Percentiles rank a stretch among this genome's conserved stretches.
phyloP scores from a whole-genome alignment of 2,888 invertebrate species.

The Brachyptera risi region DNA sequence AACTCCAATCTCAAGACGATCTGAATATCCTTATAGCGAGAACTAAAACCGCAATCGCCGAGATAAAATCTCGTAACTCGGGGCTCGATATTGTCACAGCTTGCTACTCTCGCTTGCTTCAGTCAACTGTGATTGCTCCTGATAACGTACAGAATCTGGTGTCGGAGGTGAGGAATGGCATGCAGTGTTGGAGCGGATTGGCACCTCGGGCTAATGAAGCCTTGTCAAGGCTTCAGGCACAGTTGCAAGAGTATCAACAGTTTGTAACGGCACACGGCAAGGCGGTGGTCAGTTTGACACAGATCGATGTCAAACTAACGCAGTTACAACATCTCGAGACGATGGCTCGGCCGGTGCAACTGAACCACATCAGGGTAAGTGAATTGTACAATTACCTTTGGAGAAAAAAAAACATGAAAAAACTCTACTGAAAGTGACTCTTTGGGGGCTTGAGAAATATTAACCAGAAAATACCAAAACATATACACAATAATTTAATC shows the following conservation, averaged over 20 bases:
- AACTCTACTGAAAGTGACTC: too few species aligned
- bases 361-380: too few species aligned
- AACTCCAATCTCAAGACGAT: slow-evolving; percentile 17
- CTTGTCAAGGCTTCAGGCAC: slow-evolving; percentile 53
- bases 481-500: too few species aligned
- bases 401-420: too few species aligned
- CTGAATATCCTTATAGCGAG: neutral
- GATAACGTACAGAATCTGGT: slow-evolving; percentile 63
- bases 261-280: slow-evolving; percentile 68
- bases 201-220: slow-evolving; percentile 57
- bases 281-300: slow-evolving; percentile 65
- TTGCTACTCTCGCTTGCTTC: slow-evolving; percentile 63
- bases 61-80: slow-evolving; percentile 52
- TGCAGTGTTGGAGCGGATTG: slow-evolving; percentile 63
- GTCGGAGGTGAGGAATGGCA: slow-evolving; percentile 52
- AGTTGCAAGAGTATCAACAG: slow-evolving; percentile 59
- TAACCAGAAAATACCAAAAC: too few species aligned
- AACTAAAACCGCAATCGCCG: slow-evolving; percentile 34
- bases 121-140: slow-evolving; percentile 58
- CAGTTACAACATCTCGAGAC: too few species aligned
- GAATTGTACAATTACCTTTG: too few species aligned
- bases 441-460: too few species aligned
- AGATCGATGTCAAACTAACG: slow-evolving; percentile 67
- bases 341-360: too few species aligned
- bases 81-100: slow-evolving; percentile 63